Evolutionary conservation across 1,140 invertebrate genomes (phyloP).

Genomic region (Ericerus pela): DNA sequence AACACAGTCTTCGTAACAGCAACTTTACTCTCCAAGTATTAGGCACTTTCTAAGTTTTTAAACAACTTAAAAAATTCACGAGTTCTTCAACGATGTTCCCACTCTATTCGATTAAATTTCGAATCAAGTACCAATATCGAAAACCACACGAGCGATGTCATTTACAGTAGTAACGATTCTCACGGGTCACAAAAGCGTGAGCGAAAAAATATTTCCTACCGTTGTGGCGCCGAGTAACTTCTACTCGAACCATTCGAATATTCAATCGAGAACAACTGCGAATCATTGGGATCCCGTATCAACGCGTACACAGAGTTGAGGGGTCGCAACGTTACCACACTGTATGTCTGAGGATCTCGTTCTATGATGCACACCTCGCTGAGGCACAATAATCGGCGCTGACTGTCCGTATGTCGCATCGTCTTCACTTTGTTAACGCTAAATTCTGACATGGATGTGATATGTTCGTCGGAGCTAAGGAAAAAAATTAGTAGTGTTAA

Average conservation of each 20-base stretch:
- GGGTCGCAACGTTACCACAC: slow-evolving; percentile 73
- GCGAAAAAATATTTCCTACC: slow-evolving; percentile 34
- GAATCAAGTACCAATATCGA: slow-evolving; percentile 6
- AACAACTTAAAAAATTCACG: background rate
- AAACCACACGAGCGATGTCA: too few relatives aligned
- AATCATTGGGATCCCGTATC: slow-evolving; percentile 74
- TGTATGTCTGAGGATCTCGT: slow-evolving; percentile 91
- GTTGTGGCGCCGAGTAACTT: slow-evolving; percentile 70
- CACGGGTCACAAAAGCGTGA: background rate
- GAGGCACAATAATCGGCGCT: slow-evolving; percentile 79
- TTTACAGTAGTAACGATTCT: background rate
- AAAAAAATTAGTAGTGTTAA: slow-evolving; percentile 18
- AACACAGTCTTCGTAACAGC: background rate
- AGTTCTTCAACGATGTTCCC: background rate
- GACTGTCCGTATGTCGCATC: slow-evolving; percentile 56
- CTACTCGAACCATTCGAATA: slow-evolving; percentile 82
- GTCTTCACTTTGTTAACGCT: slow-evolving; percentile 73
- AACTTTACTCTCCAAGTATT: background rate
- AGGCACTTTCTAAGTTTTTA: background rate
- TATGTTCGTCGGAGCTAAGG: slow-evolving; percentile 64
- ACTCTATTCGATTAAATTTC: background rate
- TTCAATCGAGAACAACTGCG: slow-evolving; percentile 86
- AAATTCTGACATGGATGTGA: slow-evolving; percentile 86
- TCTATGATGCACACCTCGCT: slow-evolving; percentile 92
- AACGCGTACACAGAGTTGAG: slow-evolving; percentile 81